Evolutionary conservation across 2,888 invertebrate genomes (phyloP).

Genomic region (Operophtera brumata): DNA sequence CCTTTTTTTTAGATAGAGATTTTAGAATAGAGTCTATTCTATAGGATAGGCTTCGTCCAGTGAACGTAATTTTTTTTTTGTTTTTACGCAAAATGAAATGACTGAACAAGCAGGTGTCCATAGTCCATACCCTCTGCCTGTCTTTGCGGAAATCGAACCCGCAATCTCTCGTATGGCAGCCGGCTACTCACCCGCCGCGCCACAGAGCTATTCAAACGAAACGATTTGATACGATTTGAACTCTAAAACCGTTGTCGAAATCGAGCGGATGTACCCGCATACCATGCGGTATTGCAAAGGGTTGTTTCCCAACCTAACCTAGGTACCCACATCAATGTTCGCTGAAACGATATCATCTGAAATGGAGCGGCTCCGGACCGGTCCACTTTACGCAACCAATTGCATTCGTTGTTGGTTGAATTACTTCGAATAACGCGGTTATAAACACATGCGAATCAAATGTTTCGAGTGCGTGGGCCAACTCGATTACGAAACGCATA

Average conservation of each 20-base stretch:
- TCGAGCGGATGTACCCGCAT: conserved; percentile 20
- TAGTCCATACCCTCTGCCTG: no score
- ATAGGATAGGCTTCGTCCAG: no score
- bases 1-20: no score
- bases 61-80: no score
- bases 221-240: no score
- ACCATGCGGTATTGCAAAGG: conserved; percentile 31
- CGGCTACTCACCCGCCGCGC: no score
- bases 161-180: no score
- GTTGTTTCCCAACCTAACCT: conserved; percentile 30
- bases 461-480: conserved; percentile 16
- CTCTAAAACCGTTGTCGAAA: conserved; percentile 12
- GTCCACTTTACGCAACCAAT: conserved; percentile 70
- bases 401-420: conserved; percentile 67
- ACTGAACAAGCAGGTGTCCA: no score
- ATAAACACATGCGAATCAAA: conserved; percentile 45
- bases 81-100: no score
- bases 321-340: conserved; percentile 47
- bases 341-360: conserved; percentile 51
- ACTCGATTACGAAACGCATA: conserved; percentile 18
- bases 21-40: no score
- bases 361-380: conserved; percentile 71
- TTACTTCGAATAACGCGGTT: conserved; percentile 68
- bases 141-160: no score
- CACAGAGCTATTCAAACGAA: no score